phyloP scores from a whole-genome alignment of 2,797 vertebrate genomes.

The Spea hammondii region DNA sequence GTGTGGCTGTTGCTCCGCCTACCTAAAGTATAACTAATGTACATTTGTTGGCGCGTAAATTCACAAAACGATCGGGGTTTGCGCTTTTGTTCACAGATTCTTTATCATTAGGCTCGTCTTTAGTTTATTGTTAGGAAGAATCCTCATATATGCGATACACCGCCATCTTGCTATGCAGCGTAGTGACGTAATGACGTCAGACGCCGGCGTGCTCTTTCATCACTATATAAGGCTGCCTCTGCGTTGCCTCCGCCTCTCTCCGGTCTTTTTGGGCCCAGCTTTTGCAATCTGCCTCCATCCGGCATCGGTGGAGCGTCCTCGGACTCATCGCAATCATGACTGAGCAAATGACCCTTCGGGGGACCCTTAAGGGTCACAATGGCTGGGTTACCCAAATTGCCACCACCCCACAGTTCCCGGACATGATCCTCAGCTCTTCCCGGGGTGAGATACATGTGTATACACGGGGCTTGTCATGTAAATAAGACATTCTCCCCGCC shows the following conservation, averaged over 20 bases:
- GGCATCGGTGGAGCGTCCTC: conserved; percentile 25
- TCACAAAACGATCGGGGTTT: neutral
- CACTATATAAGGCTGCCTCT: conserved; percentile 19
- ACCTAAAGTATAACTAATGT: neutral
- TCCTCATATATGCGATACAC: neutral
- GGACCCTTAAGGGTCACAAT: conserved; percentile 78
- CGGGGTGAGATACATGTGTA: conserved; percentile 75
- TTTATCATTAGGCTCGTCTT: no score
- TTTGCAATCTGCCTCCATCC: conserved; percentile 33
- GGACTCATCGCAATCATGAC: conserved; percentile 12
- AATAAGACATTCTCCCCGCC: neutral
- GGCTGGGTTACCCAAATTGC: conserved; percentile 96
- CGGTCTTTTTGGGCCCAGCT: conserved; percentile 7
- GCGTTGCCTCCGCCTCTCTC: conserved; percentile 37
- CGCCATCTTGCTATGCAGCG: neutral
- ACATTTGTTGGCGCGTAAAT: neutral
- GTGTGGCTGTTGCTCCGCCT: neutral
- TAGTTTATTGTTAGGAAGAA: no score
- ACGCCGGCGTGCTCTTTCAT: neutral
- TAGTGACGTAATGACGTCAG: conserved; percentile 3
- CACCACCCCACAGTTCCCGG: conserved; percentile 94
- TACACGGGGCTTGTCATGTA: conserved; percentile 11
- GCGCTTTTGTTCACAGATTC: no score
- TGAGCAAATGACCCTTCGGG: conserved; percentile 46
- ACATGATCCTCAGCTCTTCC: conserved; percentile 95